Evolutionary conservation across 1,140 invertebrate species (phyloP).

Genomic region (Reticulitermes speratus): DNA sequence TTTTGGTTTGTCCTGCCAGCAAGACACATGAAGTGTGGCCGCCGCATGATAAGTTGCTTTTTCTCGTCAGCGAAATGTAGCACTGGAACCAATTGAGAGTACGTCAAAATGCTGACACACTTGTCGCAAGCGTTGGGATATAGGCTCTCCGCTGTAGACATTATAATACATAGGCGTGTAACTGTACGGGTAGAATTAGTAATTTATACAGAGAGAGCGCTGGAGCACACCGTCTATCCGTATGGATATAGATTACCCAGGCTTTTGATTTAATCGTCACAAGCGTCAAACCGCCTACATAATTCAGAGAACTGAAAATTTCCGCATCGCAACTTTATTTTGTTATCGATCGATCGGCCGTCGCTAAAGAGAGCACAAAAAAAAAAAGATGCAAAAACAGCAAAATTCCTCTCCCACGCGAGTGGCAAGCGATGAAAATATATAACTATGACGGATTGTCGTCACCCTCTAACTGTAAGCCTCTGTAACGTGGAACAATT

Average conservation of each 20-base stretch:
- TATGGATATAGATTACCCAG: slow-evolving; percentile 24
- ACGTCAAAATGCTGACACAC: neutral
- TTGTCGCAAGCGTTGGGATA: neutral
- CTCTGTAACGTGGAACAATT: neutral
- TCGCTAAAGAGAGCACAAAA: neutral
- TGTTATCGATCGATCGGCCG: slow-evolving; percentile 27
- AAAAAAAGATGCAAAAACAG: slow-evolving; percentile 28
- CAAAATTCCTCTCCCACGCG: slow-evolving; percentile 16
- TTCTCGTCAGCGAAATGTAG: slow-evolving; percentile 8
- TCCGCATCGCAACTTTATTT: slow-evolving; percentile 27
- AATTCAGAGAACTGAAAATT: slow-evolving; percentile 25
- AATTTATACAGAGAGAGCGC: neutral
- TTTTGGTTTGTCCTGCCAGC: neutral
- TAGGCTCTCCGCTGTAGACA: neutral
- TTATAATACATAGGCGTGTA: slow-evolving; percentile 13
- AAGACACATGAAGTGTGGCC: neutral
- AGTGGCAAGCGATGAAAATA: neutral
- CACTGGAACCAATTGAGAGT: neutral
- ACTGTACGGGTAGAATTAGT: slow-evolving; percentile 1
- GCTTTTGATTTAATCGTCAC: slow-evolving; percentile 28
- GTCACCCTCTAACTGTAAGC: neutral
- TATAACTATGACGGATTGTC: neutral
- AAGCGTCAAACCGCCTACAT: slow-evolving; percentile 25
- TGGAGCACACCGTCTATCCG: neutral
- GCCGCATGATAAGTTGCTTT: neutral